Conservation (phyloP, 1,140 invertebrate species). For the Ditylenchus dipsaci region DNA sequence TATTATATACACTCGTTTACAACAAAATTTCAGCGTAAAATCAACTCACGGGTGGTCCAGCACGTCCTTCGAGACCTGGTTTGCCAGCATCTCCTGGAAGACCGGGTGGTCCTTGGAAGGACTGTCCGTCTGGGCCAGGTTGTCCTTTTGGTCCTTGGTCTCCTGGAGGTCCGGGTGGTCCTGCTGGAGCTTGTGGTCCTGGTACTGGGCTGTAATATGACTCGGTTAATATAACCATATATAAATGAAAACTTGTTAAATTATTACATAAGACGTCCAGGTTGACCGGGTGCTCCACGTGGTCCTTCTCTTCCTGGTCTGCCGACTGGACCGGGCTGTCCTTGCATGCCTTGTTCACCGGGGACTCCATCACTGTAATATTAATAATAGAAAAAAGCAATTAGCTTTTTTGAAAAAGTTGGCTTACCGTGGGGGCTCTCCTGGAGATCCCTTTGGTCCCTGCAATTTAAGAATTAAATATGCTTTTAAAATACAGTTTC, state of each 20-base stretch:
- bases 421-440: conserved; percentile 29
- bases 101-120: conserved; percentile 52
- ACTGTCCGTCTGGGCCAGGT: conserved; percentile 55
- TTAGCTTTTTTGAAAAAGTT: not conserved
- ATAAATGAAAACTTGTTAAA: not conserved
- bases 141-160: conserved; percentile 48
- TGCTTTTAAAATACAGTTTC: too few species aligned
- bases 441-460: conserved; percentile 42
- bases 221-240: not conserved
- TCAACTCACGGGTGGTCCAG: conserved; percentile 25
- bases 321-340: conserved; percentile 55
- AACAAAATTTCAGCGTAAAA: not conserved
- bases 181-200: conserved; percentile 53
- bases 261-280: conserved; percentile 45
- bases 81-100: conserved; percentile 34
- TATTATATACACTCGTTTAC: not conserved
- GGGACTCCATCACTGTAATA: conserved; percentile 35
- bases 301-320: conserved; percentile 55
- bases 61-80: conserved; percentile 36
- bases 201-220: conserved; percentile 42
- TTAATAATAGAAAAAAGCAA: not conserved
- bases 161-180: conserved; percentile 31
- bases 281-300: conserved; percentile 53
- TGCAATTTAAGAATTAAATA: too few species aligned
- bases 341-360: conserved; percentile 53